Evolutionary conservation across 2,888 invertebrate genomes (phyloP), one percentile per base, ranked within the genome.

Genomic region (Dorcus parallelipipedus): DNA sequence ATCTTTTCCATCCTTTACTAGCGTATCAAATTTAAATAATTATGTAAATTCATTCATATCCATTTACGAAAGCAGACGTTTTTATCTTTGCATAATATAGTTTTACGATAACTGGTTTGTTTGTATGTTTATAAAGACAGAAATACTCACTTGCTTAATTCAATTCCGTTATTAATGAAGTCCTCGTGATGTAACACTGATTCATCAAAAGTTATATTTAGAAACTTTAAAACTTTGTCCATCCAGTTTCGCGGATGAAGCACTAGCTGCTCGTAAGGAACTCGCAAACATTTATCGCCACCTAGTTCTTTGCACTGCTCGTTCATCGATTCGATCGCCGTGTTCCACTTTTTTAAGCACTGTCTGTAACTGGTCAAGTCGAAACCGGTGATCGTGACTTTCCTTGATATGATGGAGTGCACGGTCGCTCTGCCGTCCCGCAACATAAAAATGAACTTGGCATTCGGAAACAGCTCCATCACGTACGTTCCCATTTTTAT

Each of bases 391-490:
- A 75, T 73, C 40, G 71, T 72, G 49, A 73, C 71, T 86, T 96
- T 94, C 70, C 98, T 85, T 52, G 93, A 91, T 75, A 99, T 97
- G 77, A 99, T 97, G 64, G 97, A 98, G 82, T 99, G 97, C 62
- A 97, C 97, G 23, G 97, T 97, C 62, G 98, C 99, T 64, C 99
- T 87, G 26, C 98, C 98, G 79, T 99, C 99, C 64, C 99, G 89
- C 70, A 98, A 90, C 96, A 98, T 97, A 79, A 98, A 93, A 70
- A 99, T 84, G 81, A 97, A 99, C 81, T 97, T 97, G 59, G 97
- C 91, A 76, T 96, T 95, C 48, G 99, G 98, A 81, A 99, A 99
- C 61, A 99, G 83, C 76, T 94, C 91, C 64, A 93, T 86, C 70
- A 99, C 89, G 79, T 95, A 98, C 54, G 91, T 89, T 74, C 96